A percentile compares a stretch with the other conserved stretches of the same genome.
phyloP scores from a whole-genome alignment of 2,888 invertebrate species.

The Polydrusus cervinus region DNA sequence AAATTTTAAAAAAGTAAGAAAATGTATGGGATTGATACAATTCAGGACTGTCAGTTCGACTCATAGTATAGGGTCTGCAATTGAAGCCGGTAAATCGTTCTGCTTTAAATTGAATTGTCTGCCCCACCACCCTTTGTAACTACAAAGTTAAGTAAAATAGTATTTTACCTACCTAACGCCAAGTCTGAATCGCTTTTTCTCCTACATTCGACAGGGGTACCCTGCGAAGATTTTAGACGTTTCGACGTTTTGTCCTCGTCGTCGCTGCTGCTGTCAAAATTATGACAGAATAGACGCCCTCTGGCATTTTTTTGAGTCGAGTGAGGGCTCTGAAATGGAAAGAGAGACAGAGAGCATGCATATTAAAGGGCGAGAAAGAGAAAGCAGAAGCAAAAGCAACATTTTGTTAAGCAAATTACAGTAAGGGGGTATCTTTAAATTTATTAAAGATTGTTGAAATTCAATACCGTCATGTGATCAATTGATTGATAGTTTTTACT shows the following conservation, averaged over 20 bases:
- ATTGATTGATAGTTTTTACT: too few relatives aligned
- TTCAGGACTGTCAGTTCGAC: too few relatives aligned
- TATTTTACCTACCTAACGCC: slow-evolving; percentile 54
- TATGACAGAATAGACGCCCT: slow-evolving; percentile 68
- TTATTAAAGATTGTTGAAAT: too few relatives aligned
- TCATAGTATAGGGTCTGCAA: too few relatives aligned
- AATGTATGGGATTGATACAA: too few relatives aligned
- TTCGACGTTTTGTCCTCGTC: slow-evolving; percentile 61
- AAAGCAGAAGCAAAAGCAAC: slow-evolving; percentile 16
- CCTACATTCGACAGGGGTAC: slow-evolving; percentile 46
- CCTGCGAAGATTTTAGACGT: slow-evolving; percentile 47
- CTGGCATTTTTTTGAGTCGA: slow-evolving; percentile 60
- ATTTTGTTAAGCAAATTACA: slow-evolving; percentile 34
- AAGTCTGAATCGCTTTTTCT: slow-evolving; percentile 65
- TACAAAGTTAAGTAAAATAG: too few relatives aligned
- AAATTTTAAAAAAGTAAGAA: too few relatives aligned
- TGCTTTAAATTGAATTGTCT: too few relatives aligned
- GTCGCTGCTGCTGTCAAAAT: slow-evolving; percentile 66
- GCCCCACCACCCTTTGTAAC: too few relatives aligned
- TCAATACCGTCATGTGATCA: too few relatives aligned
- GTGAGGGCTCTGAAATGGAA: slow-evolving; percentile 62
- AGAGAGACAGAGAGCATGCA: slow-evolving; percentile 56
- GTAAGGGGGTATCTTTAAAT: slow-evolving; percentile 25
- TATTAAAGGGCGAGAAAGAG: slow-evolving; percentile 36
- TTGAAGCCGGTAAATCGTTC: too few relatives aligned